Conservation (phyloP, 2,113 vertebrate genomes). For the Phaethornis superciliosus region DNA sequence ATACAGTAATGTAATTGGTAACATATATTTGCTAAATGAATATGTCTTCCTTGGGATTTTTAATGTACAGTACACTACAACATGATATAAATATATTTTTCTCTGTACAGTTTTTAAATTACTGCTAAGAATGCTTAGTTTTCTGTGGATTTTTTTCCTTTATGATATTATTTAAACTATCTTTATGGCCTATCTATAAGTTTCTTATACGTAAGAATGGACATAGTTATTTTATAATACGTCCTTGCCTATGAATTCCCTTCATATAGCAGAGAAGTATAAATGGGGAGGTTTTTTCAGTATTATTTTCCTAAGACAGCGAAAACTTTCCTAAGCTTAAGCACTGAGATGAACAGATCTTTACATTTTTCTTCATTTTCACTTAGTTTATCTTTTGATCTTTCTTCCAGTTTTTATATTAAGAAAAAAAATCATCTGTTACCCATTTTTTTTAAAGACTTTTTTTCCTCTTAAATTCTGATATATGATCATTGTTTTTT, state of each 20-base stretch:
- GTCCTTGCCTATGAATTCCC: neutral
- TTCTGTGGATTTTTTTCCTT: neutral
- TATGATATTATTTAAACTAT: neutral
- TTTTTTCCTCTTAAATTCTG: neutral
- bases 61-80: neutral
- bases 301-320: neutral
- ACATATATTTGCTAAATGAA: neutral
- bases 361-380: neutral
- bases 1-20: neutral
- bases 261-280: neutral
- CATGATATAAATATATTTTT: neutral
- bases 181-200: neutral
- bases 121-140: neutral
- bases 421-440: neutral
- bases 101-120: neutral
- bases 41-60: neutral
- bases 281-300: neutral
- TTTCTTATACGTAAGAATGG: neutral
- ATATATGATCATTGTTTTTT: neutral
- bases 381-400: neutral
- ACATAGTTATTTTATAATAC: neutral
- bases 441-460: neutral
- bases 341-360: neutral
- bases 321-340: neutral
- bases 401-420: neutral